These are phyloP conservation scores for Garrulus glandarius DNA, from an alignment of 2,797 vertebrate genomes.

Conservation along the genomic window DNA sequence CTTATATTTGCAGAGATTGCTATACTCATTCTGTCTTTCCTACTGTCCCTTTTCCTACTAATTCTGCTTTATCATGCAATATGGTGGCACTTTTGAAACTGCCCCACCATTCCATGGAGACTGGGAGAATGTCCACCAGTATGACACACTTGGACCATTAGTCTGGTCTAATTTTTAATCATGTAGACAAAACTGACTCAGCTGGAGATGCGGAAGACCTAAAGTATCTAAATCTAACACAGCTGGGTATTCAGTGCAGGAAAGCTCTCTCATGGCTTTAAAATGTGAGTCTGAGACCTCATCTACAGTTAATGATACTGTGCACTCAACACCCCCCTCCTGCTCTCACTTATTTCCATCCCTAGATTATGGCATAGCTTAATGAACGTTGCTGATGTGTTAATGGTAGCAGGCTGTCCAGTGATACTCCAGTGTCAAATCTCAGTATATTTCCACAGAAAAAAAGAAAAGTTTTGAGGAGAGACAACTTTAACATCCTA, in stretches of 20 bases:
- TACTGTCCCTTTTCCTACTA: background rate
- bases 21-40: background rate
- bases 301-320: background rate
- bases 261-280: background rate
- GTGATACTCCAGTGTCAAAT: background rate
- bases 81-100: background rate
- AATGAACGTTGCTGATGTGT: background rate
- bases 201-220: background rate
- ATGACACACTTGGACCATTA: background rate
- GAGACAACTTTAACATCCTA: background rate
- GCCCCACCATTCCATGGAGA: background rate
- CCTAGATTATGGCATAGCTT: background rate
- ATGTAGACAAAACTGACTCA: background rate
- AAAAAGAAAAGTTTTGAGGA: background rate
- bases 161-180: background rate
- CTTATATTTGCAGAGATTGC: background rate
- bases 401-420: background rate
- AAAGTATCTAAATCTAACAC: background rate
- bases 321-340: background rate
- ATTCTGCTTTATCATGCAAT: background rate
- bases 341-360: background rate
- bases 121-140: background rate
- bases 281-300: background rate
- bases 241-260: background rate
- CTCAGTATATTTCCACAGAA: background rate